Evolutionary conservation across 2,888 invertebrate genomes (phyloP), one percentile per base, ranked within the genome.

Genomic region (Megalurothrips usitatus): DNA sequence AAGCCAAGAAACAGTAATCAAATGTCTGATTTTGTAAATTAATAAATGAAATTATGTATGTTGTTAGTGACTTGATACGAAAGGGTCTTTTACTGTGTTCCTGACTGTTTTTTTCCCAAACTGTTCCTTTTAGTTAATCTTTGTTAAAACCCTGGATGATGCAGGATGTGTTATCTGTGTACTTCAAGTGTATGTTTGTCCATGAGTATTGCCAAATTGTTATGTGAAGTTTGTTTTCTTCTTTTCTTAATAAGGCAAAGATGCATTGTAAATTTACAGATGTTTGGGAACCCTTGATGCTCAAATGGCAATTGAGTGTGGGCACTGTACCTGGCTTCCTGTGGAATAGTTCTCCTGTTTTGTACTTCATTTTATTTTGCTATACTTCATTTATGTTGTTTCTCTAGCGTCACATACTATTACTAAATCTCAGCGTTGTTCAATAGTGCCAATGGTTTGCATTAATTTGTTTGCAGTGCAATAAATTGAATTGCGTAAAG

Each of bases 1-100:
- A 26, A 75, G 68, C 68, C 68, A 75, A 75, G 26, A 75, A 75
- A 75, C 68, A 75, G 68, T 75, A 75, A 75, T 75, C 68, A 75
- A 26, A 75, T 75, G 68, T 75, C 68, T 75, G 68, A 75, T 75
- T 75, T 75, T 75, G 58, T 75, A 75, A 75, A 75, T 26, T 26
- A 75, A 75, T 9, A 9, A 75, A 75, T 75, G 26, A 75, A 75
- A 75, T 75, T 26, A 75, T 75, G 68, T 75, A 75, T 75, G 68
- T 75, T 75, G 68, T 23, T 75, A 75, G 68, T 75, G 68, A 75
- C 23, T 75, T 75, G 58, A 58, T 58, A 14, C 14, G 58, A 75
- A 75, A 75, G 23, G 68, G 68, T 75, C 26, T 26, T 75, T 26
- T 75, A 75, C 26, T 75, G 68, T 75, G 68, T 75, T 75, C 68